phyloP scores from a whole-genome alignment of 2,888 invertebrate species.

The Amblyteles armatorius region DNA sequence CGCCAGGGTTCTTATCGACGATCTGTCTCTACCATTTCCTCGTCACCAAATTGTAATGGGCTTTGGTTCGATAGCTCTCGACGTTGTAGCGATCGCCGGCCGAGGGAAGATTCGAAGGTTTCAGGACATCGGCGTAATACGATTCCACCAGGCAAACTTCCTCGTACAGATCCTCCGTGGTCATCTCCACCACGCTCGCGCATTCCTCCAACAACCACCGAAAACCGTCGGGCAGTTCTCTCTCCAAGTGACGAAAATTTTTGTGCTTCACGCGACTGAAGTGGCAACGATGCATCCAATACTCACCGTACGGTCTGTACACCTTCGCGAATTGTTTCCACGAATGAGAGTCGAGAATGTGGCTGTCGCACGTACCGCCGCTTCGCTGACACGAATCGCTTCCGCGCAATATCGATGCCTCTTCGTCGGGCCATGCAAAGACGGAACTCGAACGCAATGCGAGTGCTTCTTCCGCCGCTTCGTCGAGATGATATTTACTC shows the following conservation, averaged over 20 bases:
- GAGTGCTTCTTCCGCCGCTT: background rate
- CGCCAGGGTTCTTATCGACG: background rate
- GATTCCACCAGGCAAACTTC: conserved; percentile 81
- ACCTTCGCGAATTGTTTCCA: conserved; percentile 64
- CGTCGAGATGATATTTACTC: background rate
- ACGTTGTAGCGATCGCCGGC: conserved; percentile 28
- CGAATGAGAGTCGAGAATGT: conserved; percentile 3
- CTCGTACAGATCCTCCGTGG: conserved; percentile 80
- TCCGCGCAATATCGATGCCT: conserved; percentile 65
- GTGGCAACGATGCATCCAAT: conserved; percentile 82
- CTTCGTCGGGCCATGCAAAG: conserved; percentile 52
- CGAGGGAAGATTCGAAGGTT: conserved; percentile 30
- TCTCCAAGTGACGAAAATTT: conserved; percentile 78
- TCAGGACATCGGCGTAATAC: conserved; percentile 75
- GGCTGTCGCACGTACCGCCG: background rate
- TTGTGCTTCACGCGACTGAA: conserved; percentile 76
- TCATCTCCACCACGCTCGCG: conserved; percentile 79
- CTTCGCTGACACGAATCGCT: conserved; percentile 25
- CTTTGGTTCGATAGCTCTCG: conserved; percentile 55
- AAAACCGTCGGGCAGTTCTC: conserved; percentile 80
- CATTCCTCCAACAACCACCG: conserved; percentile 83
- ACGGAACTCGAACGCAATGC: conserved; percentile 32
- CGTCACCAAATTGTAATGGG: conserved; percentile 47
- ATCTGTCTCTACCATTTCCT: conserved; percentile 64
- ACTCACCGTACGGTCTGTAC: conserved; percentile 79